Percentiles rank a stretch among this genome's conserved stretches.
Evolutionary conservation across 2,888 invertebrate genomes (phyloP).

Genomic region (Temnothorax unifasciatus): DNA sequence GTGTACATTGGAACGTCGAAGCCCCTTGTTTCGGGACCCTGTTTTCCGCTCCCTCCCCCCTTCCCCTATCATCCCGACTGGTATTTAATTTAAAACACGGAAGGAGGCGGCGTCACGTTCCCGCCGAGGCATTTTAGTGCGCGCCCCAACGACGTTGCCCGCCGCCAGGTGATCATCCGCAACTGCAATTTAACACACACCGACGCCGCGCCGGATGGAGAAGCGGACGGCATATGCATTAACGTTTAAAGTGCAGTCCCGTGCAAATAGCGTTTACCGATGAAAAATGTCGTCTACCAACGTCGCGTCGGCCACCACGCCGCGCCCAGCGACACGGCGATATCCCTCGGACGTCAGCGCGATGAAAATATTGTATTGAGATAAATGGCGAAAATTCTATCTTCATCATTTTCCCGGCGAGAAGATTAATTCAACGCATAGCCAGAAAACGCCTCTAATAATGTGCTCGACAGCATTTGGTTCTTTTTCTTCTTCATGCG

Average conservation of each 20-base stretch:
- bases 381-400: slow-evolving; percentile 52
- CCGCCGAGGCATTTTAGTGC: slow-evolving; percentile 13
- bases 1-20: slow-evolving; percentile 47
- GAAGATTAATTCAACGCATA: slow-evolving; percentile 40
- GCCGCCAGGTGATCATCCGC: slow-evolving; percentile 49
- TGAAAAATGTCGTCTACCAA: slow-evolving; percentile 52
- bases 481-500: background rate
- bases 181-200: slow-evolving; percentile 48
- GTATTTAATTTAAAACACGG: slow-evolving; percentile 67
- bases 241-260: slow-evolving; percentile 53
- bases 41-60: background rate
- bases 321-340: background rate
- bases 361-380: slow-evolving; percentile 54
- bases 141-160: slow-evolving; percentile 10
- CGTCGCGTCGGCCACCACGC: slow-evolving; percentile 7
- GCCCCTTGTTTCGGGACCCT: slow-evolving; percentile 42
- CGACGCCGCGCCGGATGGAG: slow-evolving; percentile 23
- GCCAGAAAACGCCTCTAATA: background rate
- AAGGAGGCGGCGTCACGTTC: slow-evolving; percentile 46
- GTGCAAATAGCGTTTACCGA: slow-evolving; percentile 55
- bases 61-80: slow-evolving; percentile 15
- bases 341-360: slow-evolving; percentile 48
- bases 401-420: slow-evolving; percentile 41
- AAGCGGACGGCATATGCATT: slow-evolving; percentile 52
- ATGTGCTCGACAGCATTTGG: background rate